Evolutionary conservation across 1,140 invertebrate species (phyloP).

Genomic region (Drosophila biarmipes): DNA sequence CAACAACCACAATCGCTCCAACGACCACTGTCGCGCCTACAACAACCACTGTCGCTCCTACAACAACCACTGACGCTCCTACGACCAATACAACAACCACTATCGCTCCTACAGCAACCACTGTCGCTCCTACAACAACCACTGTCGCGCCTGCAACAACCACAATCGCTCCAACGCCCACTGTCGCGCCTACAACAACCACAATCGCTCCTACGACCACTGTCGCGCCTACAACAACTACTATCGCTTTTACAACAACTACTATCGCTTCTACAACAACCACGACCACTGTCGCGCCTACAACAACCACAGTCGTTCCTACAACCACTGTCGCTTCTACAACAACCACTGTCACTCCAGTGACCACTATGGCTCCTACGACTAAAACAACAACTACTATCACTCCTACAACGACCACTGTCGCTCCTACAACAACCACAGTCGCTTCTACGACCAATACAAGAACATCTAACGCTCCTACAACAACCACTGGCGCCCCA

Average conservation of each 20-base stretch:
- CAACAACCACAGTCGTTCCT: too few species aligned
- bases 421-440: background rate
- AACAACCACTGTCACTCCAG: background rate
- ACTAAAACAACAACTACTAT: background rate
- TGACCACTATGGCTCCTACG: background rate
- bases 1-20: background rate
- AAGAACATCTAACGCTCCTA: too few species aligned
- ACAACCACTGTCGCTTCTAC: background rate
- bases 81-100: background rate
- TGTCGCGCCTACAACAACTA: too few species aligned
- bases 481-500: too few species aligned
- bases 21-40: background rate
- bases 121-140: too few species aligned
- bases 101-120: background rate
- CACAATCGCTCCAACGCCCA: too few species aligned
- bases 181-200: too few species aligned
- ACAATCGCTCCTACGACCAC: background rate
- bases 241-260: too few species aligned
- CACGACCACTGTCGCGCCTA: background rate
- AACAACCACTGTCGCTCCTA: background rate
- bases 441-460: background rate
- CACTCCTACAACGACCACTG: background rate
- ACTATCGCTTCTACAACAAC: too few species aligned
- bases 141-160: too few species aligned
- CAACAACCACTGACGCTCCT: too few species aligned